Base-by-base conservation (phyloP, 1,140 invertebrate species). In the Rhagoletis pomonella region DNA sequence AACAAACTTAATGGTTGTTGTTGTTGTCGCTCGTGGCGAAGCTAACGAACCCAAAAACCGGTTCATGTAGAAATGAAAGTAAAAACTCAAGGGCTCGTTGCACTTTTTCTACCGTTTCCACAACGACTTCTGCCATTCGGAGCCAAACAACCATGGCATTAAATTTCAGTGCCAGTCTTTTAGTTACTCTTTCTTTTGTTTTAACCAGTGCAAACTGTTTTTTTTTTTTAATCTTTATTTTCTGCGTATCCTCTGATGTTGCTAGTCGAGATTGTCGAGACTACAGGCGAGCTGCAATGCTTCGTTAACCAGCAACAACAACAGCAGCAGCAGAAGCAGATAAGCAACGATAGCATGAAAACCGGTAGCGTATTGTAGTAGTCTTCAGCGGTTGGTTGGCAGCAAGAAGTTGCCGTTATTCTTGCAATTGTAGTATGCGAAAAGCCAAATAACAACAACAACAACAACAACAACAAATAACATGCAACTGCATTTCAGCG, bases 41-140 rank as follows among this genome's bases (percentile, higher is more conserved):
- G 55, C 77, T 42, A 85, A 85, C 84, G 84, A 85, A 85, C 84
- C 59, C 84, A 85, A 44, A 77, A 42, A 84, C 85, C 62, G 73
- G 64, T 84, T 42, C 55, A 85, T 44, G 62, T 58, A 86, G 81
- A 88, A 92, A 90, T 89, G 91, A 92, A 92, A 92, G 91, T 92
- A 92, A 92, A 92, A 92, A 92, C 91, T 92, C 90, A 92, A 92
- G 91, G 91, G 91, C 91, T 92, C 73, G 73, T 81, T 92, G 91
- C 91, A 92, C 91, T 92, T 92, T 92, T 89, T 89, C 69, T 77
- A 67, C 42, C 64, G 59, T 50, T 88, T n/a, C 14, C 62, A 65
- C 42, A 42, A 85, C 84, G 19, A 85, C 67, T 87, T 29, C 59
- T 58, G 47, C 90, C 88, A 90, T 88, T 88, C 86, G 69, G 88